Evolutionary conservation across 2,113 vertebrate species (phyloP).

Genomic region (Hippocampus abdominalis): DNA sequence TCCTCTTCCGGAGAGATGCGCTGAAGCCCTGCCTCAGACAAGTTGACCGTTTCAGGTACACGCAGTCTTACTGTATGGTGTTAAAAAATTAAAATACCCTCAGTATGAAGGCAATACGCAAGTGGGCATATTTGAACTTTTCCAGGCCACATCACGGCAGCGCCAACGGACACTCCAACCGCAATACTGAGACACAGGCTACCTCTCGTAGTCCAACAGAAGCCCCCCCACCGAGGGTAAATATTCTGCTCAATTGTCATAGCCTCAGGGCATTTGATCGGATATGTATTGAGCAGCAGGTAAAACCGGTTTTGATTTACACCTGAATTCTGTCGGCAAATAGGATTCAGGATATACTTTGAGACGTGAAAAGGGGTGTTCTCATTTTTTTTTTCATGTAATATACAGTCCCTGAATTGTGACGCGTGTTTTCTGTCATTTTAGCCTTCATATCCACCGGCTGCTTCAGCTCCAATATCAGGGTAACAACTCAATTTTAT

Average conservation of each 20-base stretch:
- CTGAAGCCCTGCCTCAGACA: constrained; percentile 47
- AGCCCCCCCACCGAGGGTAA: constrained; percentile 26
- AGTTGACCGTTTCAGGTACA: constrained; percentile 32
- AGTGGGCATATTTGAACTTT: background rate
- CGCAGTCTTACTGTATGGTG: background rate
- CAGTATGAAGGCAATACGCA: background rate
- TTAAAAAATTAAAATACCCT: background rate
- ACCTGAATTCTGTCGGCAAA: background rate
- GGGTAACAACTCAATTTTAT: constrained; percentile 26
- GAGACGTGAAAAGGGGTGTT: background rate
- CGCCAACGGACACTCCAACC: constrained; percentile 15
- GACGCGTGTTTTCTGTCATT: constrained; percentile 8
- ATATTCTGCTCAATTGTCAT: constrained; percentile 10
- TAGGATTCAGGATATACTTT: background rate
- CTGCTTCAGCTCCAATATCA: constrained; percentile 23
- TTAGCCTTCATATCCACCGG: constrained; percentile 32
- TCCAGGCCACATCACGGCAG: constrained; percentile 43
- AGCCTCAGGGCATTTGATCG: background rate
- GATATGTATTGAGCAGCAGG: background rate
- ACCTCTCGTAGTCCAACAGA: constrained; percentile 16
- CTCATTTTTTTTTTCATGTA: background rate
- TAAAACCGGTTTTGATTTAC: background rate
- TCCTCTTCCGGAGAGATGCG: constrained; percentile 60
- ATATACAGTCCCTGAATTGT: background rate
- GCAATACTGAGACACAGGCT: constrained; percentile 1